Evolutionary conservation across 2,797 vertebrate species (phyloP).

Genomic region (Enteromius trimaculatus): DNA sequence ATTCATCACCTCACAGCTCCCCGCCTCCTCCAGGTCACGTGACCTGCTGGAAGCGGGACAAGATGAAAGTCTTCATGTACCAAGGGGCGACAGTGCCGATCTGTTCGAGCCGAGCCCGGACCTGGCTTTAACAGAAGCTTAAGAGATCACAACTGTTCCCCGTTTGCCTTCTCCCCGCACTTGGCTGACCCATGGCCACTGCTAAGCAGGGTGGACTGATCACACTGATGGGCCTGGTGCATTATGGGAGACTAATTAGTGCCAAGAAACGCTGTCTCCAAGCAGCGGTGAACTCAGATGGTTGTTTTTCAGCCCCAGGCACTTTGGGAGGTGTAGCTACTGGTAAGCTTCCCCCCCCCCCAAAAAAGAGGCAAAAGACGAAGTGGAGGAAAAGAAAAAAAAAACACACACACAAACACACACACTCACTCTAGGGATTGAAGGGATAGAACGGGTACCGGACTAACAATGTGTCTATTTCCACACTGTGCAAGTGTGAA

Average conservation of each 20-base stretch:
- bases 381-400: conserved; percentile 43
- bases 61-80: conserved; percentile 50
- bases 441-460: conserved; percentile 65
- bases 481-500: conserved; percentile 43
- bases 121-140: conserved; percentile 56
- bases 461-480: conserved; percentile 65
- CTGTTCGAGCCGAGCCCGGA: conserved; percentile 42
- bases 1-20: conserved; percentile 55
- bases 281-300: conserved; percentile 77
- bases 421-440: conserved; percentile 66
- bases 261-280: conserved; percentile 74
- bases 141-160: conserved; percentile 60
- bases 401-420: background rate
- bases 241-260: conserved; percentile 79
- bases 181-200: conserved; percentile 67
- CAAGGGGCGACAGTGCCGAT: conserved; percentile 31
- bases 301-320: conserved; percentile 76
- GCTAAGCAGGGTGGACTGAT: conserved; percentile 64
- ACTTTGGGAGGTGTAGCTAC: conserved; percentile 74
- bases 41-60: conserved; percentile 42
- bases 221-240: conserved; percentile 63
- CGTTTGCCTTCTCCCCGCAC: conserved; percentile 50
- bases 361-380: conserved; percentile 59
- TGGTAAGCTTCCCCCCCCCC: conserved; percentile 70
- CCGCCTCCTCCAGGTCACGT: conserved; percentile 44